Evolutionary conservation across 2,797 vertebrate genomes (phyloP), one percentile per base, ranked within the genome.

Genomic region (Microtus obscurus): DNA sequence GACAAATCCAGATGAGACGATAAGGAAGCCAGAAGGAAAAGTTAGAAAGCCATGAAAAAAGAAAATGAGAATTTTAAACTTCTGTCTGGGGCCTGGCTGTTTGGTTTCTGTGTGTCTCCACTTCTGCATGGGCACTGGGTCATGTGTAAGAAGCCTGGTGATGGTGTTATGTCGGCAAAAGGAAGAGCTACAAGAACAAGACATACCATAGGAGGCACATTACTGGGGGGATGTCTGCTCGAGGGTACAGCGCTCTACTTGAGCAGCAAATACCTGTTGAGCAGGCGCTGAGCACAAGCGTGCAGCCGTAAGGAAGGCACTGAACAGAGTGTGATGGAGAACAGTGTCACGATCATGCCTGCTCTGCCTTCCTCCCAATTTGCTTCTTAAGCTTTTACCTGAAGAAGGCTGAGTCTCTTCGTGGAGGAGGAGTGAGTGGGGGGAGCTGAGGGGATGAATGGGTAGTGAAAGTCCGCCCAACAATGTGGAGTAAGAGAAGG

Each of bases 21-120:
- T 71, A 77, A 89, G 25, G 29, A 93, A 87, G 10, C 16, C 6
- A 77, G 10, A 85, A 77, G 40, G 59, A 45, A 69, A 90, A 63
- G 31, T 85, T 87, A 92, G 76, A 94, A 77, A 91, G 34, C 4
- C 8, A 13, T 65, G 27, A 56, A 73, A 77, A 95, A 88, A 80
- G 65, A 89, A 87, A 90, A 90, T 53, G 37, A 74, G 92, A 93
- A 59, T 79, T 93, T 65, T 85, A 73, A 87, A 85, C 77, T 93
- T 65, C 48, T 85, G 17, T 87, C 80, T 31, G 25, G 6, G 40
- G 6, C 37, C 34, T 85, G 76, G 13, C 80, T 77, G 63, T 83
- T 71, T 77, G 59, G 27, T 77, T 93, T 95, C 53, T 87, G 5
- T 93, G 13, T 86, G 37, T 13, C 81, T 78, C 17, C 12, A 31